A percentile compares a stretch with the other conserved stretches of the same genome.
These are phyloP conservation scores for Willisornis vidua DNA, from an alignment of 2,113 vertebrate species.

Conservation along the genomic window DNA sequence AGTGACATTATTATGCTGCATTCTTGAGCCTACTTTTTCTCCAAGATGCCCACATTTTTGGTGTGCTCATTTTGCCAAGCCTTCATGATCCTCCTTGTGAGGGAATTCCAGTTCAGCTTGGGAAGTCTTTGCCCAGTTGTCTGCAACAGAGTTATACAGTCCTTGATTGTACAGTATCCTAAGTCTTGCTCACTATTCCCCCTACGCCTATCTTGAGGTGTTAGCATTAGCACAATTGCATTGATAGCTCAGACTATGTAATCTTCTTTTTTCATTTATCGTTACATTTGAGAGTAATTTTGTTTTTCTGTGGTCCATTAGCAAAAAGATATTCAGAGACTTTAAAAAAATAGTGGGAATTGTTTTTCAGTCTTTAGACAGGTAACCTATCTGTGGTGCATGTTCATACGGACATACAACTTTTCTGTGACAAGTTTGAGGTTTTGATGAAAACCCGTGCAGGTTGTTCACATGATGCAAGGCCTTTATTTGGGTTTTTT, in stretches of 20 bases:
- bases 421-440: neutral
- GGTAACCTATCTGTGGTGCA: fast-evolving
- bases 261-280: neutral
- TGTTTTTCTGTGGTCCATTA: neutral
- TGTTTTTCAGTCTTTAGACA: neutral
- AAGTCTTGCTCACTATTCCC: neutral
- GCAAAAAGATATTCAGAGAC: neutral
- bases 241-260: neutral
- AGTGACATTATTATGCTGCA: too few species aligned
- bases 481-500: neutral
- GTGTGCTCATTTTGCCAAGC: too few species aligned
- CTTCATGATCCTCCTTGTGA: too few species aligned
- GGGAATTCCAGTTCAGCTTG: too few species aligned
- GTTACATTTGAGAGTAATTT: neutral
- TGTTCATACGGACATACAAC: neutral
- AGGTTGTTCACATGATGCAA: neutral
- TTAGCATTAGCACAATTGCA: neutral
- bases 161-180: neutral
- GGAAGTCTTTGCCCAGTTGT: too few species aligned
- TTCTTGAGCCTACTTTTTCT: too few species aligned
- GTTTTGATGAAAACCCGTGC: neutral
- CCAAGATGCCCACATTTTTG: too few species aligned
- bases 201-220: fast-evolving
- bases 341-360: neutral
- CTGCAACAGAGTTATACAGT: too few species aligned